These are phyloP conservation scores for Epirrhoe alternata DNA, from an alignment of 2,888 invertebrate genomes.

Conservation along the genomic window DNA sequence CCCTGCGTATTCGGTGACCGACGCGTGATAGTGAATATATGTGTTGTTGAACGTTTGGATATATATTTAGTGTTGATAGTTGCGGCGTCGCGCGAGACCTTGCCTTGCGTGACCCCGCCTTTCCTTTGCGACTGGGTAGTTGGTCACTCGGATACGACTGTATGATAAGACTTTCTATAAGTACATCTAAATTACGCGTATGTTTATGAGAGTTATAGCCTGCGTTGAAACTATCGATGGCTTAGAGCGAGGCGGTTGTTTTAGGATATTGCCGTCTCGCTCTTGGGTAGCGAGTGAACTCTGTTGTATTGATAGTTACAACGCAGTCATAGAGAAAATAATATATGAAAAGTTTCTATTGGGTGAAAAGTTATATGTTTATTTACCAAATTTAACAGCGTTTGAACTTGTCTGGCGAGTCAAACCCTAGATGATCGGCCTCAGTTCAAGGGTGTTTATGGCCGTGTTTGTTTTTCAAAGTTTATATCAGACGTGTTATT, in stretches of 20 bases:
- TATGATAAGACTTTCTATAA: slow-evolving; percentile 74
- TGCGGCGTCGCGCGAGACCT: slow-evolving; percentile 54
- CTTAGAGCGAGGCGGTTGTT: neutral
- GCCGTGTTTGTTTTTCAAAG: slow-evolving; percentile 72
- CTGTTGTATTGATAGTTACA: slow-evolving; percentile 20
- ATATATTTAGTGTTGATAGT: slow-evolving; percentile 82
- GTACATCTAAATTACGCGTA: slow-evolving; percentile 78
- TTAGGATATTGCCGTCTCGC: neutral
- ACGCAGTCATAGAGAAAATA: slow-evolving; percentile 65
- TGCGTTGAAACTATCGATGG: slow-evolving; percentile 21
- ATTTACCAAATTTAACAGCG: slow-evolving; percentile 76
- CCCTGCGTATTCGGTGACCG: slow-evolving; percentile 75
- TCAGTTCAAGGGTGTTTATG: slow-evolving; percentile 10
- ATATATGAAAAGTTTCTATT: slow-evolving; percentile 83
- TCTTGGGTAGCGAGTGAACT: slow-evolving; percentile 9
- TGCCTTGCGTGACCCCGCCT: slow-evolving; percentile 58
- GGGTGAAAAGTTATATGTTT: slow-evolving; percentile 78
- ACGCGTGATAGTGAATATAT: slow-evolving; percentile 82
- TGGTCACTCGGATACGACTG: slow-evolving; percentile 79
- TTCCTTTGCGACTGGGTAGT: slow-evolving; percentile 76
- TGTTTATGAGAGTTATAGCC: slow-evolving; percentile 70
- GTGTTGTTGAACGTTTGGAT: slow-evolving; percentile 84
- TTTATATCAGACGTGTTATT: slow-evolving; percentile 75
- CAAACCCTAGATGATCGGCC: slow-evolving; percentile 22
- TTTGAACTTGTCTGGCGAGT: slow-evolving; percentile 57